Conservation (phyloP, 2,888 invertebrate species). For the Pristionchus fissidentatus region DNA sequence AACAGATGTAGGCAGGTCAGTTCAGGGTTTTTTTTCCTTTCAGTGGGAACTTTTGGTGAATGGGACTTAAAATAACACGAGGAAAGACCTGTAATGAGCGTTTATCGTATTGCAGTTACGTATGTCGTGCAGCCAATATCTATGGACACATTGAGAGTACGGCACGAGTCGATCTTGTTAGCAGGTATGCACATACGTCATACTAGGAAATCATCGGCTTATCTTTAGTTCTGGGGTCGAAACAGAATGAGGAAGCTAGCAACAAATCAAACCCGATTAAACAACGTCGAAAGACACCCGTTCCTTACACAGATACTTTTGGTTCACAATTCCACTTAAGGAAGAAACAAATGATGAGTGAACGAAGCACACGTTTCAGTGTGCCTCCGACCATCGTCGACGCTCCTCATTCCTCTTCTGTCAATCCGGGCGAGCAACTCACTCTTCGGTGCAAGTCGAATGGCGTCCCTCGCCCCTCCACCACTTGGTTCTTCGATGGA, state of each 20-base stretch:
- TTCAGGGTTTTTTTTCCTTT: not conserved
- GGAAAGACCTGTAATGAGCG: too few relatives aligned
- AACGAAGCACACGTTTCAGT: not conserved
- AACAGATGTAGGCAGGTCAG: slow-evolving; percentile 68
- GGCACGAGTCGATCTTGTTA: slow-evolving; percentile 56
- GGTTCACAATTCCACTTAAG: too few relatives aligned
- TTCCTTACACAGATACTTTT: too few relatives aligned
- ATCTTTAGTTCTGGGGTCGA: too few relatives aligned
- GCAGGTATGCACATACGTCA: slow-evolving; percentile 46
- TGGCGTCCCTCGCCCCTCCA: slow-evolving; percentile 88
- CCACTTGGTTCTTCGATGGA: slow-evolving; percentile 89
- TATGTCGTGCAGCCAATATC: slow-evolving; percentile 75
- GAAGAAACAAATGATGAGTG: not conserved
- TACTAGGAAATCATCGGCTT: too few relatives aligned
- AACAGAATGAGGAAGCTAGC: too few relatives aligned
- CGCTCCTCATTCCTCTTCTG: not conserved
- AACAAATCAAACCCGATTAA: too few relatives aligned
- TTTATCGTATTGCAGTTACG: slow-evolving; percentile 66
- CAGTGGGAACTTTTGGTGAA: too few relatives aligned
- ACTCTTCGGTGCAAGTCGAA: slow-evolving; percentile 86
- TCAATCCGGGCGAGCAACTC: slow-evolving; percentile 77
- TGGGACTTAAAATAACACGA: not conserved
- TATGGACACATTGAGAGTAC: slow-evolving; percentile 62
- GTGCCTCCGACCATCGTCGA: slow-evolving; percentile 31
- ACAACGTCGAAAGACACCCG: too few relatives aligned